Evolutionary conservation across 2,888 invertebrate species (phyloP).

Genomic region (Eupsilia transversa): DNA sequence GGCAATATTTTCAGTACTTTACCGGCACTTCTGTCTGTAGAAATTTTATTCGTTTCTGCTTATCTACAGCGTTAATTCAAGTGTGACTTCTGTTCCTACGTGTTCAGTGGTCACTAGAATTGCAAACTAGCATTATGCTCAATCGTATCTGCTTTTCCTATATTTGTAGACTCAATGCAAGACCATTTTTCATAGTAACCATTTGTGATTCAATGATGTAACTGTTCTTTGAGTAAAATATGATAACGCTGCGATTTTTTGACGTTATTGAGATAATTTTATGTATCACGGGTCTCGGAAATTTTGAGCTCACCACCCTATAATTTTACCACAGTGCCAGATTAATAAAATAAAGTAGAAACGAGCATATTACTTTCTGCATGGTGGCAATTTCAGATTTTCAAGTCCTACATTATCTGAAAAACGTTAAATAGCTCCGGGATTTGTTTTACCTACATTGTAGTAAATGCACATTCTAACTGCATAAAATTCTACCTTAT

Average conservation of each 20-base stretch:
- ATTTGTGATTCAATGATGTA: constrained; percentile 46
- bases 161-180: constrained; percentile 39
- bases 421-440: neutral
- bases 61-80: neutral
- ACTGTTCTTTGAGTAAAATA: constrained; percentile 23
- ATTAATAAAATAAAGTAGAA: neutral
- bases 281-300: neutral
- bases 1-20: neutral
- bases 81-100: constrained; percentile 1
- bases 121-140: constrained; percentile 59
- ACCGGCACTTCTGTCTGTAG: too few relatives aligned
- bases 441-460: neutral
- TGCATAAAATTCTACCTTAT: neutral
- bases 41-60: too few relatives aligned
- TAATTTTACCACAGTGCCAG: too few relatives aligned
- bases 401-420: neutral
- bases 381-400: neutral
- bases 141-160: constrained; percentile 57
- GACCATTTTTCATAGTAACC: constrained; percentile 50
- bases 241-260: constrained; percentile 8
- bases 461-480: neutral
- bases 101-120: constrained; percentile 4
- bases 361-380: neutral
- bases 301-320: neutral
- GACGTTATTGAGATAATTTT: neutral